Conservation (phyloP, 1,140 invertebrate genomes). For the Drosophila prosaltans region DNA sequence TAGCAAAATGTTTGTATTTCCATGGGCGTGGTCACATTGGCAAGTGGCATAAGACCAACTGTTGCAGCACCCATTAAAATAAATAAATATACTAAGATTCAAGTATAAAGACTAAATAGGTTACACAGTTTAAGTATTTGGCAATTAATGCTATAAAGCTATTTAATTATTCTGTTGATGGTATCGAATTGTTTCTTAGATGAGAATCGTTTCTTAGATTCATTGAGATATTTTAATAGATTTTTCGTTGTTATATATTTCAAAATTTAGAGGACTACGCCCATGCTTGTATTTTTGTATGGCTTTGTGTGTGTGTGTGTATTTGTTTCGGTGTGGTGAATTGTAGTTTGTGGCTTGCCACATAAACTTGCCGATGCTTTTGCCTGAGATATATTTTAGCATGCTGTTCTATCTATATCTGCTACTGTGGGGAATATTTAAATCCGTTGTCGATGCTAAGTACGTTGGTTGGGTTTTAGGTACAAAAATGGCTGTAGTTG, state of each 20-base stretch:
- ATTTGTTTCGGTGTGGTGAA: conserved; percentile 5
- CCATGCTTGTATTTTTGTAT: conserved; percentile 12
- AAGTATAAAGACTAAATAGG: no score
- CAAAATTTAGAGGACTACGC: neutral
- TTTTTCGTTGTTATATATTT: no score
- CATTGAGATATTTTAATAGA: no score
- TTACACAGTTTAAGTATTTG: no score
- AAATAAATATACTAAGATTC: no score
- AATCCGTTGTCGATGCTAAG: conserved; percentile 54
- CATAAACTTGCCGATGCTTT: conserved; percentile 67
- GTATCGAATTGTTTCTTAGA: no score
- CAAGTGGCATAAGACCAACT: no score
- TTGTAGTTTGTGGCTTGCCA: conserved; percentile 70
- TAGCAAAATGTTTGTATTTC: conserved; percentile 27
- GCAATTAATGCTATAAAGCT: no score
- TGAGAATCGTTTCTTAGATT: no score
- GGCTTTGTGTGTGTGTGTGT: conserved; percentile 44
- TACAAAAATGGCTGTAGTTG: conserved; percentile 3
- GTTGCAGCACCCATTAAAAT: no score
- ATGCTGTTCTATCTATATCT: conserved; percentile 41
- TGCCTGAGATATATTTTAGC: conserved; percentile 65
- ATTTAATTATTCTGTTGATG: no score
- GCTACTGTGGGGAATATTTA: conserved; percentile 58
- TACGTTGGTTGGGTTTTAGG: neutral
- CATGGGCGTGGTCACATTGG: neutral